phyloP scores from a whole-genome alignment of 2,888 invertebrate species.

The Watsonalla binaria region DNA sequence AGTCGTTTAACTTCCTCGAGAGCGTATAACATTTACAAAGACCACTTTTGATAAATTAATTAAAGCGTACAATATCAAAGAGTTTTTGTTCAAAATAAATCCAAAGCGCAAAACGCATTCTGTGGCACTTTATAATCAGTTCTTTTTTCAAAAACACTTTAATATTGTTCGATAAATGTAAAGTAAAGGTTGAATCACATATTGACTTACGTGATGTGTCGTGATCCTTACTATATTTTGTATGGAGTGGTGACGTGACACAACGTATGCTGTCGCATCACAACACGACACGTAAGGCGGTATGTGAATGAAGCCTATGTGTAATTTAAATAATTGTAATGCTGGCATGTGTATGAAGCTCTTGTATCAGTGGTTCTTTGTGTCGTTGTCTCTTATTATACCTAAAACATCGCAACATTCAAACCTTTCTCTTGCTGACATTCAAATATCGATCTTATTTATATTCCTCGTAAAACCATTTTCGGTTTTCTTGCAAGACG shows the following conservation, averaged over 20 bases:
- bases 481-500: background rate
- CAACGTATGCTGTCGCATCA: no score
- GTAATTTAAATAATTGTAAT: conserved; percentile 21
- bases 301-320: conserved; percentile 6
- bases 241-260: no score
- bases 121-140: conserved; percentile 66
- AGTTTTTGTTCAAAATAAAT: conserved; percentile 26
- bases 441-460: background rate
- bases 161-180: conserved; percentile 31
- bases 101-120: conserved; percentile 44
- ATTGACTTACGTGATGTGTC: no score
- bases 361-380: conserved; percentile 57
- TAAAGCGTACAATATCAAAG: conserved; percentile 9
- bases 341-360: conserved; percentile 61
- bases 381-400: conserved; percentile 73
- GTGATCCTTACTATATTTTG: no score
- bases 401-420: conserved; percentile 20
- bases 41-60: conserved; percentile 5
- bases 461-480: background rate
- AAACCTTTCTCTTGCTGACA: background rate
- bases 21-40: conserved; percentile 19
- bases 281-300: no score
- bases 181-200: conserved; percentile 3
- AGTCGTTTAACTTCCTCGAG: conserved; percentile 21
- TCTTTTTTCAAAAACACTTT: conserved; percentile 42